Evolutionary conservation across 2,797 vertebrate species (phyloP), one percentile per base, ranked within the genome.

Genomic region (Propithecus deckenii): DNA sequence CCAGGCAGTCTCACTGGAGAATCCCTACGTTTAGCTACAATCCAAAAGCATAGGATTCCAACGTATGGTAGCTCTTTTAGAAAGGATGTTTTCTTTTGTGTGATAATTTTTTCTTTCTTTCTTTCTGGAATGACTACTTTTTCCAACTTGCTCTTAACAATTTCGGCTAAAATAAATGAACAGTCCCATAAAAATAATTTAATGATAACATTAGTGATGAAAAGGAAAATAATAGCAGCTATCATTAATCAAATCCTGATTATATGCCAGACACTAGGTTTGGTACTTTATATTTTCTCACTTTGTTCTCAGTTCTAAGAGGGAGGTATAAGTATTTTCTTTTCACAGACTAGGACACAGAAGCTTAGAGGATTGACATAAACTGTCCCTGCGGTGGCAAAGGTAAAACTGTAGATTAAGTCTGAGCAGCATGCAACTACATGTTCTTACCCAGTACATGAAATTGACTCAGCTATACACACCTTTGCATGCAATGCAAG

Each of bases 61-160:
- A 0, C 17, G 22, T 28, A 23, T 8, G 1, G 46, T 20, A 61
- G 2, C 25, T 50, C 8, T 71, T 89, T 63, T 30, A 61, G 25
- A 81, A 91, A 75, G 7, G 35, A 52, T 75, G 20, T 75, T 61
- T 92, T 79, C 10, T 91, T 91, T 43, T 55, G 3, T 41, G 7
- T 59, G 11, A 55, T 48, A 23, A 0, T 2, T 46, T 30, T 4
- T 52, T 32, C 61, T 65, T 43, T 55, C 61, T 88, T 43, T 50
- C 61, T 88, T 25, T 43, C 18, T 80, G 17, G 22, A 83, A 14
- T 48, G 8, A 11, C 9, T 41, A 30, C 11, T 55, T n/a, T 89
- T n/a, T 71, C 20, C 28, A 87, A 48, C 41, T 92, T 89, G 63
- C 32, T 86, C 20, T 83, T 86, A 63, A 59, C 5, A 43, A 7